Evolutionary conservation across 2,113 vertebrate species (phyloP).

Genomic region (Rana temporaria): DNA sequence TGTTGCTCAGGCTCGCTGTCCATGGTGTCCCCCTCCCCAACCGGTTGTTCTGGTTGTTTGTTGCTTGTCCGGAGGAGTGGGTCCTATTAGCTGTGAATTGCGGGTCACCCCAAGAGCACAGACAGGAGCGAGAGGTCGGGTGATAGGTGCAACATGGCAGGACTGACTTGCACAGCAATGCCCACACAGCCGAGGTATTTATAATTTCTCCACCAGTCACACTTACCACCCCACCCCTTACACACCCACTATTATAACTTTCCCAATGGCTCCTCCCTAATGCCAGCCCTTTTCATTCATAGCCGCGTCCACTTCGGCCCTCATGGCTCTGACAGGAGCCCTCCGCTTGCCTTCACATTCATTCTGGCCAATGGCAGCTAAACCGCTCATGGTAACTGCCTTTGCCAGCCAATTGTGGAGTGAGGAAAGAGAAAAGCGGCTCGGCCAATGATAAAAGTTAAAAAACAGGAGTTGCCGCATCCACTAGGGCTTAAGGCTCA

Average conservation of each 20-base stretch:
- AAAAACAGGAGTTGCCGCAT: constrained; percentile 23
- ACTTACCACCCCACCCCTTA: background rate
- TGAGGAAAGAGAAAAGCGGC: background rate
- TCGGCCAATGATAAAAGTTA: constrained; percentile 24
- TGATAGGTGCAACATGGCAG: background rate
- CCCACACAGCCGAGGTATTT: constrained; percentile 37
- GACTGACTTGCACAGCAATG: constrained; percentile 13
- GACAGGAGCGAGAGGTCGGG: background rate
- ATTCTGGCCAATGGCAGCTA: background rate
- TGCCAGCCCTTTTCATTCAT: background rate
- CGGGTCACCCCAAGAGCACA: constrained; percentile 46
- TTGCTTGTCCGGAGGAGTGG: constrained; percentile 17
- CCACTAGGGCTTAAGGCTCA: constrained; percentile 1
- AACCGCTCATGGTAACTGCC: constrained; percentile 16
- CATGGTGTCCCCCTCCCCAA: constrained; percentile 58
- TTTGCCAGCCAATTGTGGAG: background rate
- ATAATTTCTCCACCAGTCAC: constrained; percentile 27
- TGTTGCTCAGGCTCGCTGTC: constrained; percentile 59
- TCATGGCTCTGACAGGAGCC: background rate
- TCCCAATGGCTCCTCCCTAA: background rate
- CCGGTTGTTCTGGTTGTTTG: background rate
- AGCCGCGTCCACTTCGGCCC: background rate
- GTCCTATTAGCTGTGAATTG: constrained; percentile 37
- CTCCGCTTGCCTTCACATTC: background rate
- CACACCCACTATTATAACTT: background rate